Evolutionary conservation across 2,113 vertebrate genomes (phyloP), one percentile per base, ranked within the genome.

Genomic region (Ciconia maguari): DNA sequence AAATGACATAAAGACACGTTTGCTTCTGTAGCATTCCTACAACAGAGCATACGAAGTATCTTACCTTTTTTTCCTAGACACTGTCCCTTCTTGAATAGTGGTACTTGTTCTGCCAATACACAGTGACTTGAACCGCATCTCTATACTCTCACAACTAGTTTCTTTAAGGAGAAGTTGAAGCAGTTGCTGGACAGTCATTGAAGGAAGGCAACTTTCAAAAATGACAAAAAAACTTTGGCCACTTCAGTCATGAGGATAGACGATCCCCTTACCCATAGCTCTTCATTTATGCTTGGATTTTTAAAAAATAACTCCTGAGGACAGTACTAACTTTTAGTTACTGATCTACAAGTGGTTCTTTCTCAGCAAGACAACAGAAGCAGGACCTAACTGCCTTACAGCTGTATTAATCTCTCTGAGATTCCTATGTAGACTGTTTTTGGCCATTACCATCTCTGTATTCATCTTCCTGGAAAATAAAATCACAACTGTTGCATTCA

Each of bases 141-240:
- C 32, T 98, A 98, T 93, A 98, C 98, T 4, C 91, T 99, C 78
- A 99, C 98, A 94, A 99, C 98, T 85, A 98, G 96, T 90, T 98
- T 98, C 97, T 99, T 99, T 95, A 98, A 98, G 86, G 98, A 99
- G 94, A 98, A 99, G 79, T 96, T 98, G 89, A 99, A 99, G 83
- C 57, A 98, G 70, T 96, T 98, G 65, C 87, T 98, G 18, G 98
- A 97, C 71, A 98, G 94, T 38, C 98, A 98, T 94, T 97, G 96
- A 86, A 98, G 96, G 29, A 98, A 89, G 91, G 93, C 95, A 1
- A 64, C 90, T 54, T 95, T 98, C 38, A 98, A 96, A 92, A 98
- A 97, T 48, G 83, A 97, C 44, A 85, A 97, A 58, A 98, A 98
- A 97, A 96, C 95, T 88, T 94, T 98, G 55, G 97, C 98, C 16